phyloP scores from a whole-genome alignment of 1,140 invertebrate species.

The Eriosoma lanigerum region DNA sequence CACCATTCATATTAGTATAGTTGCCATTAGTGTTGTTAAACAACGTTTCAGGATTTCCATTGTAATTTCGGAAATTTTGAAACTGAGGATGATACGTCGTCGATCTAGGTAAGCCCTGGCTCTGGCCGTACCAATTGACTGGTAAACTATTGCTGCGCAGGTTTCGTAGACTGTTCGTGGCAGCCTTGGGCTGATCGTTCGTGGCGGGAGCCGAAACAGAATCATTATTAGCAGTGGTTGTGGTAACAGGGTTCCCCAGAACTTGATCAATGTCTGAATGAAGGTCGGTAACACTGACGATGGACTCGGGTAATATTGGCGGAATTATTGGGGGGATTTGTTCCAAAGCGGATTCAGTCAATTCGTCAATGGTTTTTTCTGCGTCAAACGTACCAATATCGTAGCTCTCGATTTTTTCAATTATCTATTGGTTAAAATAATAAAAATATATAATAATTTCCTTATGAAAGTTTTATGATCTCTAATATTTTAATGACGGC shows the following conservation, averaged over 20 bases:
- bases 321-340: constrained; percentile 10
- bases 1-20: neutral
- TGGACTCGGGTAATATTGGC: neutral
- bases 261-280: neutral
- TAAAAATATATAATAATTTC: no score
- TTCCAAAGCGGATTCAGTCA: constrained; percentile 42
- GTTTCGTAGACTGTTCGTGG: neutral
- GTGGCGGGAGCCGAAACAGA: neutral
- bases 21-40: constrained; percentile 56
- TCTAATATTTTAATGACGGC: neutral
- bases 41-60: neutral
- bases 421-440: constrained; percentile 17
- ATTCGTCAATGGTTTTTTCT: constrained; percentile 29
- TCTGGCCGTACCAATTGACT: constrained; percentile 34
- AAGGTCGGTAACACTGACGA: neutral
- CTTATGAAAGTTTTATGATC: no score
- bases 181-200: neutral
- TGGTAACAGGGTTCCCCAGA: neutral
- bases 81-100: neutral
- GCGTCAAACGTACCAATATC: constrained; percentile 17
- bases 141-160: constrained; percentile 48
- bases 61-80: constrained; percentile 15
- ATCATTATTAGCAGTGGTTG: neutral
- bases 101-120: neutral
- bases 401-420: constrained; percentile 35